Conservation (phyloP, 37 sponge, comb jelly and placozoan genomes). For the Axinella damicornis region DNA sequence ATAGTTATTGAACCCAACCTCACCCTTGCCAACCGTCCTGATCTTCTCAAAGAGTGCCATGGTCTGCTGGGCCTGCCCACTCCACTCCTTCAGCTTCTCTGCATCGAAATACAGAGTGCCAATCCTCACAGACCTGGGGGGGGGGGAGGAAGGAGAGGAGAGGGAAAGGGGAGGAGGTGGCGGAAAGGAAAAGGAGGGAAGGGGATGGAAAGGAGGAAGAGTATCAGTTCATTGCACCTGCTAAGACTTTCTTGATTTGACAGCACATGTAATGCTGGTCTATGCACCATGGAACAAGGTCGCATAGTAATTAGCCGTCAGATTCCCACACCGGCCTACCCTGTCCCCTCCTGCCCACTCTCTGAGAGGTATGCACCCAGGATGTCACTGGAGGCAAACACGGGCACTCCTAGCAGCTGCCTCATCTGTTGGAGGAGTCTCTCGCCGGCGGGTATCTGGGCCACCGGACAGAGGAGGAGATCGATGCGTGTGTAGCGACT, state of each 20-base stretch:
- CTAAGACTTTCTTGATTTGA: too few relatives aligned
- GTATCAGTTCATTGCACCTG: too few relatives aligned
- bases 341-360: not conserved
- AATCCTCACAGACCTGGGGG: conserved; percentile 38
- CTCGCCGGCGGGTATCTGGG: conserved; percentile 24
- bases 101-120: conserved; percentile 85
- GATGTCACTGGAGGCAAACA: conserved; percentile 58
- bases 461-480: conserved; percentile 60
- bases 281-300: too few relatives aligned
- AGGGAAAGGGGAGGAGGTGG: too few relatives aligned
- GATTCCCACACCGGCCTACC: too few relatives aligned
- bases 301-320: too few relatives aligned
- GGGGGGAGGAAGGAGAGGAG: too few relatives aligned
- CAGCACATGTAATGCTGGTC: too few relatives aligned
- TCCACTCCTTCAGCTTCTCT: conserved; percentile 82
- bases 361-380: conserved; percentile 49
- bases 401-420: conserved; percentile 44
- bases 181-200: too few relatives aligned
- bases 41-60: conserved; percentile 85
- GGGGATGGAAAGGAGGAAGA: too few relatives aligned
- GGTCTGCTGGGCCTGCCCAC: conserved; percentile 36
- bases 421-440: conserved; percentile 40
- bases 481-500: conserved; percentile 68
- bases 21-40: conserved; percentile 78
- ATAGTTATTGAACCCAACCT: not conserved